Conservation (phyloP, 2,888 invertebrate species). For the Osmoderma eremita region DNA sequence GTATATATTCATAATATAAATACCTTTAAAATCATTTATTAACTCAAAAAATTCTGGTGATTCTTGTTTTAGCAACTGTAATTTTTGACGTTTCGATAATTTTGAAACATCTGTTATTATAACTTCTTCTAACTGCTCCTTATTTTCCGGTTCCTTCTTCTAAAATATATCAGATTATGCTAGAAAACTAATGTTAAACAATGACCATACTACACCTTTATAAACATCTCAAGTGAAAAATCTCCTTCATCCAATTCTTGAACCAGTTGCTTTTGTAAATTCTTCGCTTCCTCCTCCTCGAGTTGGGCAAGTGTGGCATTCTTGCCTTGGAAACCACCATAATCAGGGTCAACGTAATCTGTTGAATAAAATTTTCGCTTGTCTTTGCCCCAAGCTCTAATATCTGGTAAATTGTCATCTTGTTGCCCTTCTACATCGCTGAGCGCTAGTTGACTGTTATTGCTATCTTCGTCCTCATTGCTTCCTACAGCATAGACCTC, state of each 20-base stretch:
- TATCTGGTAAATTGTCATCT: conserved; percentile 76
- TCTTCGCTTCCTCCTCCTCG: conserved; percentile 86
- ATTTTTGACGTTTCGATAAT: conserved; percentile 79
- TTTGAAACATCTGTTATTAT: conserved; percentile 81
- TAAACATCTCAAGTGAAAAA: conserved; percentile 70
- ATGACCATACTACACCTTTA: conserved; percentile 20
- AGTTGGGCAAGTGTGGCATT: conserved; percentile 79
- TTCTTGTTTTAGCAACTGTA: conserved; percentile 82
- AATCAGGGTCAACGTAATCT: conserved; percentile 90
- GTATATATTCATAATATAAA: conserved; percentile 4
- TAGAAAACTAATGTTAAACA: conserved; percentile 1
- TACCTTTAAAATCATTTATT: conserved; percentile 78
- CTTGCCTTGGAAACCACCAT: conserved; percentile 72
- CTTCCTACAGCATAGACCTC: conserved; percentile 39
- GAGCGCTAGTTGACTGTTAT: conserved; percentile 68
- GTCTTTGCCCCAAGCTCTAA: conserved; percentile 89
- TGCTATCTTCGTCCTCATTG: conserved; percentile 61
- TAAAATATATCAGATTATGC: conserved; percentile 48
- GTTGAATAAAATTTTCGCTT: conserved; percentile 84
- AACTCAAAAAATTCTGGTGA: conserved; percentile 87
- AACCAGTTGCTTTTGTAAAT: conserved; percentile 79
- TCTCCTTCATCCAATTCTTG: conserved; percentile 83
- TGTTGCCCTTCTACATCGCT: conserved; percentile 81
- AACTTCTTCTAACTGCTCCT: conserved; percentile 65
- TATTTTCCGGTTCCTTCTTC: conserved; percentile 54